Percentiles rank a stretch among this genome's conserved stretches.
Evolutionary conservation across 2,888 invertebrate genomes (phyloP).

Genomic region (Augiades crinisus): DNA sequence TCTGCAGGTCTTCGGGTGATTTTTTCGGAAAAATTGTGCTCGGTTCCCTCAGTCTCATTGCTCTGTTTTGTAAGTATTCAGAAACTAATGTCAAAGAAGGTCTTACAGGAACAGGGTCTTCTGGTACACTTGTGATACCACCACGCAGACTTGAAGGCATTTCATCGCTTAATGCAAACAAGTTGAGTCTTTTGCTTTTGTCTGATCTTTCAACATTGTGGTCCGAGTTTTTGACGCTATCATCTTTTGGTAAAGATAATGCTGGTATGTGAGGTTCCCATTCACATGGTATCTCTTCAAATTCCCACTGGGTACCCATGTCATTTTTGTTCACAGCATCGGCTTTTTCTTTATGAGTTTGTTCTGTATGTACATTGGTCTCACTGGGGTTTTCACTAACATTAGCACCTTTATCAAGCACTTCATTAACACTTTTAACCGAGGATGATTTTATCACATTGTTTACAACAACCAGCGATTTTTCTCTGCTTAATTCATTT

Average conservation of each 20-base stretch:
- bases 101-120: slow-evolving; percentile 41
- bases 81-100: slow-evolving; percentile 63
- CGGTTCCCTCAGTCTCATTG: slow-evolving; percentile 56
- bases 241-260: slow-evolving; percentile 52
- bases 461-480: slow-evolving; percentile 48
- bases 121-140: slow-evolving; percentile 39
- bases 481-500: slow-evolving; percentile 68
- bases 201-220: slow-evolving; percentile 47
- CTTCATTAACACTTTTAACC: slow-evolving; percentile 36
- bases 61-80: slow-evolving; percentile 65
- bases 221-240: slow-evolving; percentile 45
- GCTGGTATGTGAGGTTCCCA: slow-evolving; percentile 56
- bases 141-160: slow-evolving; percentile 68
- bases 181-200: slow-evolving; percentile 52
- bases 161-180: slow-evolving; percentile 72
- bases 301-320: slow-evolving; percentile 68
- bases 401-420: slow-evolving; percentile 26
- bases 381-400: slow-evolving; percentile 33
- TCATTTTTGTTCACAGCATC: slow-evolving; percentile 44
- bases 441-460: slow-evolving; percentile 38
- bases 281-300: slow-evolving; percentile 50
- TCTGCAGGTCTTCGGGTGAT: slow-evolving; percentile 52
- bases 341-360: slow-evolving; percentile 31
- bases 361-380: slow-evolving; percentile 29
- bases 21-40: slow-evolving; percentile 43